Conservation (phyloP, 1,140 invertebrate genomes). For the Pseudomyrmex gracilis region DNA sequence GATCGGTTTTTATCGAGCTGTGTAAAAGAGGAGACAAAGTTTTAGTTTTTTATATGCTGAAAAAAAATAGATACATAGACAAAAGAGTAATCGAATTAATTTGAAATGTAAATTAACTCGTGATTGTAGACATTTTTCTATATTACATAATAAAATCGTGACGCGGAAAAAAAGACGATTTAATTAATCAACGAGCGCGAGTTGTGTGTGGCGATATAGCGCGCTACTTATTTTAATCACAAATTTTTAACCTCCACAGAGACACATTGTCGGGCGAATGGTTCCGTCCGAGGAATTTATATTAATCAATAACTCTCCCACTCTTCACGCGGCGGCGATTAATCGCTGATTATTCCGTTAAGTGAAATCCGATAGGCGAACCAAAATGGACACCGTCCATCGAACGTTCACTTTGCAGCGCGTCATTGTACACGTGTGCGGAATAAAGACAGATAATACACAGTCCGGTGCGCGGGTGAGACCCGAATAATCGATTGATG, state of each 20-base stretch:
- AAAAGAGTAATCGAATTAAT: no score
- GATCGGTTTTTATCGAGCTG: no score
- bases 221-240: constrained; percentile 30
- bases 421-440: neutral
- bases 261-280: neutral
- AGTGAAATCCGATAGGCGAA: constrained; percentile 57
- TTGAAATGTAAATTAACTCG: no score
- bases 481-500: constrained; percentile 41
- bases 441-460: constrained; percentile 45
- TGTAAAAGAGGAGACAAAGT: no score
- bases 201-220: neutral
- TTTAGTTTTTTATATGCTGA: no score
- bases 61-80: no score
- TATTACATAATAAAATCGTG: neutral
- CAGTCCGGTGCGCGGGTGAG: neutral
- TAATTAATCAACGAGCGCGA: constrained; percentile 7
- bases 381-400: constrained; percentile 50
- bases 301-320: constrained; percentile 47
- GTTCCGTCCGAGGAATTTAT: constrained; percentile 44
- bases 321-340: constrained; percentile 29
- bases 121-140: no score
- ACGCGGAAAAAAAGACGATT: constrained; percentile 1
- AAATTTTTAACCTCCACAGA: constrained; percentile 23
- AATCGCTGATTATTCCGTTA: constrained; percentile 58
- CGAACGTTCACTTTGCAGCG: constrained; percentile 25